Percentiles rank a stretch among this genome's conserved stretches.
These are phyloP conservation scores for Scomber colias DNA, from an alignment of 2,113 vertebrate species.

Conservation along the genomic window DNA sequence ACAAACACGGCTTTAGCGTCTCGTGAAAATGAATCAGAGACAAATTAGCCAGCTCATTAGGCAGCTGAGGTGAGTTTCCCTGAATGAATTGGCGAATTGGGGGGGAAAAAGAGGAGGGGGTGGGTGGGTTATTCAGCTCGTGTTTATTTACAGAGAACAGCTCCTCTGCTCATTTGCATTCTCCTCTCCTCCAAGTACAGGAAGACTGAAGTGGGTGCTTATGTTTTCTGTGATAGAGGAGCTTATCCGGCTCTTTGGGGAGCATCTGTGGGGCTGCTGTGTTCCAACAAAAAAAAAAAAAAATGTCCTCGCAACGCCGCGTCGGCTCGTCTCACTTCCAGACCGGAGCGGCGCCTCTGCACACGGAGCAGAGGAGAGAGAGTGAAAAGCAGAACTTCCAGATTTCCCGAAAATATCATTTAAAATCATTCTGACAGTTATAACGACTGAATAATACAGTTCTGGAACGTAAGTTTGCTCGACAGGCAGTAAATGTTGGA, in stretches of 20 bases:
- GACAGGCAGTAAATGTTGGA: too few species aligned
- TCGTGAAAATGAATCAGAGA: constrained; percentile 70
- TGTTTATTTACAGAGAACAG: constrained; percentile 71
- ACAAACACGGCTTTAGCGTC: constrained; percentile 67
- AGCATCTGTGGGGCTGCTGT: constrained; percentile 61
- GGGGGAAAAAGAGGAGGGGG: background rate
- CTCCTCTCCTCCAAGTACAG: constrained; percentile 63
- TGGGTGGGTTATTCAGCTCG: constrained; percentile 54
- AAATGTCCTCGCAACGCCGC: background rate
- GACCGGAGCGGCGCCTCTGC: background rate
- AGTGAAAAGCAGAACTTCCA: background rate
- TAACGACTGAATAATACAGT: background rate
- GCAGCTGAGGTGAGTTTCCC: constrained; percentile 71
- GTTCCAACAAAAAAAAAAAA: constrained; percentile 59
- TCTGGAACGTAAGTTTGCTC: too few species aligned
- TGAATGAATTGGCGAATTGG: constrained; percentile 56
- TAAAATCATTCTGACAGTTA: background rate
- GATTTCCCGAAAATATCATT: background rate
- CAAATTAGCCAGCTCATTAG: constrained; percentile 74
- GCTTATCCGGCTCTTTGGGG: constrained; percentile 70
- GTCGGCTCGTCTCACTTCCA: constrained; percentile 5
- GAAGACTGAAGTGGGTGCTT: constrained; percentile 74
- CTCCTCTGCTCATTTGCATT: constrained; percentile 70
- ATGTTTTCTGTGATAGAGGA: constrained; percentile 67
- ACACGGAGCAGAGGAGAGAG: background rate